Base-by-base conservation (phyloP, 1,140 invertebrate genomes). In the Apis florea region DNA sequence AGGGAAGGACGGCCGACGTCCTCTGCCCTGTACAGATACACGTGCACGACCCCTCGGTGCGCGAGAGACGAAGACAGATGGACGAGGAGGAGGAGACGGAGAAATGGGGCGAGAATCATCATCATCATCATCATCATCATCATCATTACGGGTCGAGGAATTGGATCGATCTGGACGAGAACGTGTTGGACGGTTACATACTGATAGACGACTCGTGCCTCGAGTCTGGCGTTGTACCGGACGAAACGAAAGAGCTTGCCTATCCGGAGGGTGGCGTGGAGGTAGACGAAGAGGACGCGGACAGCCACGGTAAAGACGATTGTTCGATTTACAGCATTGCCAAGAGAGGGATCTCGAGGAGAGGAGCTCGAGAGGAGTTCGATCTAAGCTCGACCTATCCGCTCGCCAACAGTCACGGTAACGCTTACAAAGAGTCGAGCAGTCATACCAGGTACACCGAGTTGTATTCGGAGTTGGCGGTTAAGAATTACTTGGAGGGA, bases 381-480 rank as follows among this genome's bases (percentile, higher is more conserved):
- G 89, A 90, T 21, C 40, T 77, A 0, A 82, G 69, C 9, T 68
- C 81, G 8, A 83, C 82, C 12, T 90, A 88, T 72, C 88, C 88
- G 1, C 66, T 90, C 2, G 89, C 90, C 0, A 90, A 90, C 26
- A 91, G 90, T 31, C 90, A 91, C 58, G 90, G 84, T 6, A 86
- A 85, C 51, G 83, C 84, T 13, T 83, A 83, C 51, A 83, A 77
- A 6, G 89, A 88, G 1, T 86, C 86, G 2, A 90, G 76, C 66
- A 90, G 89, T 51, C 89, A 90, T 19, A 79, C 56, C 8, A 89
- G 85, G 1, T 90, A 90, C 63, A 73, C 73, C 11, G 78, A 88
- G 26, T 19, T 88, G 13, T 85, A 81, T 10, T 74, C 83, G 2
- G 53, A 69, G 12, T 21, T 82, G 0, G 63, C 61, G 1, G 54